These are phyloP conservation scores for Plagodis pulveraria DNA, from an alignment of 2,888 invertebrate species.

Conservation along the genomic window DNA sequence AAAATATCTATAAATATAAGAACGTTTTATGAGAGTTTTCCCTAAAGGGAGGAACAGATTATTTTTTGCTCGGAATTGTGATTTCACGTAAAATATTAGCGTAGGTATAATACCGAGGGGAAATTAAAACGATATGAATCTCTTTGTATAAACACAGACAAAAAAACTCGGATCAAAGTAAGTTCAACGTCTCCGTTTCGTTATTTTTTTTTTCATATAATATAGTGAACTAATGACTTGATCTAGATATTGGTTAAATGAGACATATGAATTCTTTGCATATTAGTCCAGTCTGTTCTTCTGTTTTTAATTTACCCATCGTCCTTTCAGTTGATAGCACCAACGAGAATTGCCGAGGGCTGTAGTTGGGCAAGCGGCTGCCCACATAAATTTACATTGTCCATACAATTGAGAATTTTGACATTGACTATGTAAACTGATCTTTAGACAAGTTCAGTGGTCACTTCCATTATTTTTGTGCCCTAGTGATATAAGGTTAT, in stretches of 20 bases:
- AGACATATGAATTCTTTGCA: constrained; percentile 4
- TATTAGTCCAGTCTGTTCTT: neutral
- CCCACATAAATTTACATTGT: too few species aligned
- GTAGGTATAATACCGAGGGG: constrained; percentile 66
- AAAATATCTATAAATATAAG: constrained; percentile 57
- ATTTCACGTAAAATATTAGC: constrained; percentile 68
- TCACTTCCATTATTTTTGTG: too few species aligned
- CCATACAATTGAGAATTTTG: too few species aligned
- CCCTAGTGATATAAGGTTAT: too few species aligned
- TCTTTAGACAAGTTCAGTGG: too few species aligned
- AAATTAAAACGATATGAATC: constrained; percentile 68
- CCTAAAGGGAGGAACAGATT: constrained; percentile 56
- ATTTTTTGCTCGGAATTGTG: constrained; percentile 59
- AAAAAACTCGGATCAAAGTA: constrained; percentile 37
- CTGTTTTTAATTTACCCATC: too few species aligned
- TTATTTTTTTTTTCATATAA: constrained; percentile 11
- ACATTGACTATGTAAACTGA: too few species aligned
- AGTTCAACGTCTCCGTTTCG: constrained; percentile 24
- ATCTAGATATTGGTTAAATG: neutral
- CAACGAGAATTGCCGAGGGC: too few species aligned
- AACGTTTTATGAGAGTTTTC: constrained; percentile 57
- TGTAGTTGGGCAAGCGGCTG: too few species aligned
- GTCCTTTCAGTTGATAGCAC: too few species aligned
- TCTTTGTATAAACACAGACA: constrained; percentile 55
- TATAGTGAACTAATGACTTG: constrained; percentile 4